Evolutionary conservation across 2,113 vertebrate species (phyloP), one percentile per base, ranked within the genome.

Genomic region (Carettochelys insculpta): DNA sequence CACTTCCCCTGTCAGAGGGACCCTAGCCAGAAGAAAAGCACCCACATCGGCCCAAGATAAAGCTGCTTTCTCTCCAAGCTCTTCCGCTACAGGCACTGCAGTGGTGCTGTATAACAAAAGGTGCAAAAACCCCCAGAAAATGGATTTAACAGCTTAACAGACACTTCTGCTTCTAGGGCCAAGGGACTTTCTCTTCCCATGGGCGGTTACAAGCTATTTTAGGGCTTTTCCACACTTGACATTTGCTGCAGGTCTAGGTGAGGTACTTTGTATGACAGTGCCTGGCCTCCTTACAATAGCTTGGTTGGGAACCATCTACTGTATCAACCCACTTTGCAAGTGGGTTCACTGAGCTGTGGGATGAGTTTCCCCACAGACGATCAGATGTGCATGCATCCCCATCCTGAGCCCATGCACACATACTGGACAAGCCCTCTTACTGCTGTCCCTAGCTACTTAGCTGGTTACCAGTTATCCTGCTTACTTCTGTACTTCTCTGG

Each of bases 111-210:
- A 54, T 54, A 12, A 1, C 16, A 52, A 19, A 68, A 68, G 77
- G 31, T 51, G 50, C 77, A 92, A 94, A n/a, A 25, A 20, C 0
- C 41, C 82, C 68, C 86, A 1, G 6, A 86, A 80, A 92, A 83
- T 0, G 94, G 92, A 94, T 83, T 97, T 94, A 54, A 94, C 95
- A 87, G 75, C 85, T 80, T 58, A 68, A 82, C 82, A 5, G 24
- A 76, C 78, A 76, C 88, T 56, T 94, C 96, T 92, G 75, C 85
- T 85, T 90, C 84, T 77, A 85, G 89, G 93, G 84, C 20, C 51
- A 47, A 80, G 90, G 85, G 83, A 86, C 83, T 94, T 95, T 93
- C 88, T 89, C 54, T 48, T 89, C 61, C 41, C 2, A 0, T 1
- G 31, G 19, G 52, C 85, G 87, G 48, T 12, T 77, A 41, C 4